A percentile compares a stretch with the other conserved stretches of the same genome.
Evolutionary conservation across 2,888 invertebrate genomes (phyloP).

Genomic region (Meghimatium bilineatum): DNA sequence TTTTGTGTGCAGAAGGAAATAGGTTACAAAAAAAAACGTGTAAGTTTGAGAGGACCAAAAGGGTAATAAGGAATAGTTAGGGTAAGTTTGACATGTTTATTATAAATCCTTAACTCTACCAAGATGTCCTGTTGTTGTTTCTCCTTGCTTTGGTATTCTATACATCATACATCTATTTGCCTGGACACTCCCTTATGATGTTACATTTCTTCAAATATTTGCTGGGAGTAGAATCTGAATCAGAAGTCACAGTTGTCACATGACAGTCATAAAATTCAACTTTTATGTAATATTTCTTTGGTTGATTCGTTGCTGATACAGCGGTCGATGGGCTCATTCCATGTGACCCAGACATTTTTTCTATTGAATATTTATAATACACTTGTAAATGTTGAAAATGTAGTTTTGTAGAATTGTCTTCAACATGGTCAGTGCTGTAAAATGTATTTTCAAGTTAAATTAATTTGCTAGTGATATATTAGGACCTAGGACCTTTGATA

Average conservation of each 20-base stretch:
- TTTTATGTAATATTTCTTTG: background rate
- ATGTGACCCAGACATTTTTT: background rate
- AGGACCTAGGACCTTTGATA: background rate
- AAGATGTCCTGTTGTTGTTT: slow-evolving; percentile 79
- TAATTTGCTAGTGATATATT: background rate
- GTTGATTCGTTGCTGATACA: too few relatives aligned
- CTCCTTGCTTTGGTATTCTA: slow-evolving; percentile 80
- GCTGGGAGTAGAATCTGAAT: slow-evolving; percentile 44
- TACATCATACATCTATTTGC: slow-evolving; percentile 81
- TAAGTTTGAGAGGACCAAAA: too few relatives aligned
- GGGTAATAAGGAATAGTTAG: too few relatives aligned
- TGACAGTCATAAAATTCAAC: background rate
- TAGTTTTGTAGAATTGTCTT: too few relatives aligned
- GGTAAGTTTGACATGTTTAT: too few relatives aligned
- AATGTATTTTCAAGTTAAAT: background rate
- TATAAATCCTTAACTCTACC: slow-evolving; percentile 19
- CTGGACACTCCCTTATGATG: slow-evolving; percentile 79
- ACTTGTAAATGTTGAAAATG: background rate
- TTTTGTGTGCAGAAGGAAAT: too few relatives aligned
- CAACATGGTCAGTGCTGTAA: too few relatives aligned
- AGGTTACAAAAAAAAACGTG: too few relatives aligned
- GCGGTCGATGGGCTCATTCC: too few relatives aligned
- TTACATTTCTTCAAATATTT: slow-evolving; percentile 60
- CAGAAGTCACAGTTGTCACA: slow-evolving; percentile 38
- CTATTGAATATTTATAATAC: background rate